Evolutionary conservation across 2,113 vertebrate genomes (phyloP).

Genomic region (Epinephelus fuscoguttatus): DNA sequence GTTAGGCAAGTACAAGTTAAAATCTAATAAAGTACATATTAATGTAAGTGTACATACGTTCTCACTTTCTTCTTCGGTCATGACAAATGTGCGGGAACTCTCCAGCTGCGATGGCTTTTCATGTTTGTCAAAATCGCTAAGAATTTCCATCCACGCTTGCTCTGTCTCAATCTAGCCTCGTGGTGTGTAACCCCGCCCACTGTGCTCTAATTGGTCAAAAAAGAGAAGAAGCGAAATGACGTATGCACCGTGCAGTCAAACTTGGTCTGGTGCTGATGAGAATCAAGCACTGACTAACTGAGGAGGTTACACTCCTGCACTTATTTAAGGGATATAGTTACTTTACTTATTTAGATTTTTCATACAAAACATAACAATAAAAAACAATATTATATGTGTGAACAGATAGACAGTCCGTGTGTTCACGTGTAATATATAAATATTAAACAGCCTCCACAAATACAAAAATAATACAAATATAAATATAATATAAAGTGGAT

Average conservation of each 20-base stretch:
- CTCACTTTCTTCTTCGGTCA: slow-evolving; percentile 35
- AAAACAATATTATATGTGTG: too few relatives aligned
- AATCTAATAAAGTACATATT: background rate
- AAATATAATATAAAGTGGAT: too few relatives aligned
- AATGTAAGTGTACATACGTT: slow-evolving; percentile 11
- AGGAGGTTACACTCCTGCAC: too few relatives aligned
- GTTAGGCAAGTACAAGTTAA: background rate
- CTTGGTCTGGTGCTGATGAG: slow-evolving; percentile 7
- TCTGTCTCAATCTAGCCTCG: slow-evolving; percentile 7
- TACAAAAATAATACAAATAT: too few relatives aligned
- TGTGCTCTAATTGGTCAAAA: slow-evolving; percentile 44
- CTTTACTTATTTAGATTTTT: too few relatives aligned
- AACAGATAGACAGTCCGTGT: too few relatives aligned
- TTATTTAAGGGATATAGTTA: too few relatives aligned
- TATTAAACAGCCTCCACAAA: too few relatives aligned
- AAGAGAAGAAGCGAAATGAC: background rate
- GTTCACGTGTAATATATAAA: too few relatives aligned
- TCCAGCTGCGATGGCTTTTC: background rate
- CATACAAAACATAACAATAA: too few relatives aligned
- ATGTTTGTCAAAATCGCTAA: rapidly evolving
- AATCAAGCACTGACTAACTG: background rate
- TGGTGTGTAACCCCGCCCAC: background rate
- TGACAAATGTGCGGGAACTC: background rate
- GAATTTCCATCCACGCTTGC: background rate
- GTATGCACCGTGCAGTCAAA: slow-evolving; percentile 35